Base-by-base conservation (phyloP, 1,140 invertebrate species). In the Marisa cornuarietis region DNA sequence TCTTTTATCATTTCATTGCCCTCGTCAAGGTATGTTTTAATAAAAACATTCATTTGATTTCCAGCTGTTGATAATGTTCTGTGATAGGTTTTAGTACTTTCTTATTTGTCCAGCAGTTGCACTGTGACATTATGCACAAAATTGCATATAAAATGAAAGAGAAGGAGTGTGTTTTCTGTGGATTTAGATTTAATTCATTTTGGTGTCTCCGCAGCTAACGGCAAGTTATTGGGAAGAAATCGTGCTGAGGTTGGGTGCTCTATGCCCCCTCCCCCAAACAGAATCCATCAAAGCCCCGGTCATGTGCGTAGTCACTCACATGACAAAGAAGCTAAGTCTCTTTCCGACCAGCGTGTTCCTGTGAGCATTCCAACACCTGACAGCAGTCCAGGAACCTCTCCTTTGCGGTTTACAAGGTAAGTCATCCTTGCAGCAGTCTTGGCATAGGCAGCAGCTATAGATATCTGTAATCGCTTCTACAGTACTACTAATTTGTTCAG, bases 191-290 rank as follows among this genome's bases (percentile, higher is more conserved):
- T 31, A 18, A 2, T 68, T 68, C 65, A 1, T 68, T 24, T 68
- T 63, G 3, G 7, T 18, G 65, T n/a, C 26, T n/a, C 22, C 10
- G 13, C 65, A 68, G 65, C 22, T n/a, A 68, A 31, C 6, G 65
- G n/a, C 22, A 68, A 68, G 22, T 6, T 11, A 6, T 31, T 31
- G 11, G 22, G 10, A 31, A 68, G 22, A n/a, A 68, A 68, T 31
- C 65, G 65, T 68, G 65, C 65, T 68, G 65, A 68, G 9, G 65
- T 68, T 68, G 65, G 65, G n/a, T 68, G 65, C 22, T 24, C 22
- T 31, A n/a, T 31, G 26, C 65, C 26, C n/a, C 65, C 26, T n/a
- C 22, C 65, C 11, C 13, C 6, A 18, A 68, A n/a, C 65, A 14
- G 65, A n/a, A 13, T 24, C n/a, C 11, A n/a, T 31, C 65, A 24